Conservation (phyloP, 2,797 vertebrate genomes). For the Graptemys geographica region DNA sequence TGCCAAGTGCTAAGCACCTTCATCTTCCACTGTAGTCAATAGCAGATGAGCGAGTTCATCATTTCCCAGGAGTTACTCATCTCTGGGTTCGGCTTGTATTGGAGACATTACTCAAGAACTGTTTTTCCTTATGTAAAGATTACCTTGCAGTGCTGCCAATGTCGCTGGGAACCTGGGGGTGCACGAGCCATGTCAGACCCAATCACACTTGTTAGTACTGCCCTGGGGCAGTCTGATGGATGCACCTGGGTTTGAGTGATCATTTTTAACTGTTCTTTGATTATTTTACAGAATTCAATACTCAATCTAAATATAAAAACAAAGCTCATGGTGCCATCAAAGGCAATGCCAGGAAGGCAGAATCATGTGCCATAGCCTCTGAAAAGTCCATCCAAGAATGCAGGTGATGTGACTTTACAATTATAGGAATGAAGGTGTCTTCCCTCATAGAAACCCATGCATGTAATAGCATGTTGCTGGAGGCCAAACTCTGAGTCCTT, state of each 20-base stretch:
- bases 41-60: background rate
- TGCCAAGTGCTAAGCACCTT: background rate
- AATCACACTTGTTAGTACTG: background rate
- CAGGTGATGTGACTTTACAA: background rate
- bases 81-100: background rate
- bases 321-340: background rate
- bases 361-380: background rate
- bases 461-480: background rate
- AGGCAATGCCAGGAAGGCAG: background rate
- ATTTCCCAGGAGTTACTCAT: background rate
- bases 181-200: background rate
- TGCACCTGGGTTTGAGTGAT: background rate
- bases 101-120: background rate
- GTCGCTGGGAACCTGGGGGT: background rate
- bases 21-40: background rate
- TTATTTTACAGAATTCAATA: background rate
- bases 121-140: background rate
- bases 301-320: background rate
- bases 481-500: background rate
- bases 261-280: background rate
- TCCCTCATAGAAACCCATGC: background rate
- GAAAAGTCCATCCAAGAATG: background rate
- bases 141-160: background rate
- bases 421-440: background rate
- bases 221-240: background rate